A percentile compares a stretch with the other conserved stretches of the same genome.
Evolutionary conservation across 2,797 vertebrate species (phyloP).

Genomic region (Diceros bicornis): DNA sequence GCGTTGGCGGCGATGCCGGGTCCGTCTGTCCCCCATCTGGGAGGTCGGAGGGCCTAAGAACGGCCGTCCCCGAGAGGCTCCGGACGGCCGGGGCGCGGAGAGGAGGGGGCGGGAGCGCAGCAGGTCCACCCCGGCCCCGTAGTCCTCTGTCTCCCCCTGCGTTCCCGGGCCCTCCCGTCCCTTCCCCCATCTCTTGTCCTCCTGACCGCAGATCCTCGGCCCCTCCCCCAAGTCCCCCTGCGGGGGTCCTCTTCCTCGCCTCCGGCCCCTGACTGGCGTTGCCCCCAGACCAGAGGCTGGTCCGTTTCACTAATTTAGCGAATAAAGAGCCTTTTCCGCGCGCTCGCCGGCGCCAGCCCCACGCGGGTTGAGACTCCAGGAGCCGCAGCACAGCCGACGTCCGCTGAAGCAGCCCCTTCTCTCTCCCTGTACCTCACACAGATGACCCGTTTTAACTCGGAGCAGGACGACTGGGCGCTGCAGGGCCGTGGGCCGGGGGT

Average conservation of each 20-base stretch:
- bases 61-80: background rate
- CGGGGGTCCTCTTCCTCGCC: background rate
- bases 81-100: background rate
- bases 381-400: too few relatives aligned
- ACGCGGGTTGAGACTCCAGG: background rate
- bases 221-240: background rate
- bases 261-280: background rate
- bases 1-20: background rate
- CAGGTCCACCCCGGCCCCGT: background rate
- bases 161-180: background rate
- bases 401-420: background rate
- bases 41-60: background rate
- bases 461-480: background rate
- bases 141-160: background rate
- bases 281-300: background rate
- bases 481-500: background rate
- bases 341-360: background rate
- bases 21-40: background rate
- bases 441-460: background rate
- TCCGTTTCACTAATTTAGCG: background rate
- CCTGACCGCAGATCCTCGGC: background rate
- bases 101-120: background rate
- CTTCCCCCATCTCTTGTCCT: background rate
- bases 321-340: background rate
- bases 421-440: background rate